These are phyloP conservation scores for Ophiodon elongatus DNA, from an alignment of 2,113 vertebrate species.

Conservation along the genomic window DNA sequence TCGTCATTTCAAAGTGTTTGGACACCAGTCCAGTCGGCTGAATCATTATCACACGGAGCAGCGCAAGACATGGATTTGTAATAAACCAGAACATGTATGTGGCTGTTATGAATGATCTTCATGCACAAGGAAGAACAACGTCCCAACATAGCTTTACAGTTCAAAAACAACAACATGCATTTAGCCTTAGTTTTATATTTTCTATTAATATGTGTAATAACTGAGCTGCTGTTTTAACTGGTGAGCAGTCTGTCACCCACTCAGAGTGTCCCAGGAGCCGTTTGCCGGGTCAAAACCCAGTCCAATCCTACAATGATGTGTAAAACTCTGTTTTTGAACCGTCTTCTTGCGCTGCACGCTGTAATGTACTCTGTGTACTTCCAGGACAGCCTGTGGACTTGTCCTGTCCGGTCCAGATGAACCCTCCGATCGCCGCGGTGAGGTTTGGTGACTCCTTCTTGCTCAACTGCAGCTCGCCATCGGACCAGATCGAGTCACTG, in stretches of 20 bases:
- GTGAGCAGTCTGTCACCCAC: background rate
- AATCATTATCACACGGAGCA: background rate
- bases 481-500: background rate
- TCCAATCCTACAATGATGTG: background rate
- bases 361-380: background rate
- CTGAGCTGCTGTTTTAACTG: background rate
- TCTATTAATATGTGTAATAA: background rate
- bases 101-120: background rate
- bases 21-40: background rate
- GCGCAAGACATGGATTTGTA: background rate
- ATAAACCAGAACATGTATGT: background rate
- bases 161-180: background rate
- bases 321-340: background rate
- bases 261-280: background rate
- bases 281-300: background rate
- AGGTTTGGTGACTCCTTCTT: slow-evolving; percentile 37
- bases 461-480: slow-evolving; percentile 56
- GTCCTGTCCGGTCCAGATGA: slow-evolving; percentile 24
- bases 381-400: slow-evolving; percentile 27
- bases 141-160: background rate
- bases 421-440: slow-evolving; percentile 30
- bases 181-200: background rate
- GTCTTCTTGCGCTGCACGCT: background rate
- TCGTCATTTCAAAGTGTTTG: background rate
- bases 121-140: background rate